These are phyloP conservation scores for Toxostoma redivivum DNA, from an alignment of 2,113 vertebrate genomes.

Conservation along the genomic window DNA sequence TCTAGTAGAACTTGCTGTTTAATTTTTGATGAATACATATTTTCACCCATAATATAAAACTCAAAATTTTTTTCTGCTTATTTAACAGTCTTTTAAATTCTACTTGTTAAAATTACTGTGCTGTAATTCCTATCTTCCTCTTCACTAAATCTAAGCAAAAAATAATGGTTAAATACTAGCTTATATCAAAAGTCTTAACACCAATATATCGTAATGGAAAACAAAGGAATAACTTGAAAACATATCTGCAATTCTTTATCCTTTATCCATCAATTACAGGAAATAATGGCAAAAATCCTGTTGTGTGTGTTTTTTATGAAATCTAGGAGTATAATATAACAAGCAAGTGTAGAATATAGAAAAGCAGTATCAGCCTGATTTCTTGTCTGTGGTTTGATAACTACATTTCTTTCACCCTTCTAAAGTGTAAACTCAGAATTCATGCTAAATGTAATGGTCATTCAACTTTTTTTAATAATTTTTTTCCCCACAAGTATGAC, in stretches of 20 bases:
- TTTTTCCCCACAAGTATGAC: not conserved
- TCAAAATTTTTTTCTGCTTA: not conserved
- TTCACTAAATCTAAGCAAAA: conserved; percentile 4
- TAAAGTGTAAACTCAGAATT: not conserved
- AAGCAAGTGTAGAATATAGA: not conserved
- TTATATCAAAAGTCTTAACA: not conserved
- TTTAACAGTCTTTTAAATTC: not conserved
- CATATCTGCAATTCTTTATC: not conserved
- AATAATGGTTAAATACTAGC: not conserved
- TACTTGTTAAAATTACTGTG: conserved; percentile 22
- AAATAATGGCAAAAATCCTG: not conserved
- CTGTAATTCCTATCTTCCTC: not conserved
- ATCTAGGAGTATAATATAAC: not conserved
- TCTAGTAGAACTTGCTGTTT: not conserved
- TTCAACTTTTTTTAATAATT: fast-evolving
- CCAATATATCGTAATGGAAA: not conserved
- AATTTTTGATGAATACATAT: not conserved
- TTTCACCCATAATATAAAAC: not conserved
- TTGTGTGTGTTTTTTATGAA: not conserved
- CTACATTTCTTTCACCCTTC: not conserved
- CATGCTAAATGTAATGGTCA: not conserved
- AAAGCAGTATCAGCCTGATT: not conserved
- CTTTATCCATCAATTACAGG: not conserved
- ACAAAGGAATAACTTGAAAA: not conserved
- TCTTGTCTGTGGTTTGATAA: not conserved